Percentiles rank a stretch among this genome's conserved stretches.
Conservation (phyloP, 2,888 invertebrate genomes). For the Teinopalpus imperialis region DNA sequence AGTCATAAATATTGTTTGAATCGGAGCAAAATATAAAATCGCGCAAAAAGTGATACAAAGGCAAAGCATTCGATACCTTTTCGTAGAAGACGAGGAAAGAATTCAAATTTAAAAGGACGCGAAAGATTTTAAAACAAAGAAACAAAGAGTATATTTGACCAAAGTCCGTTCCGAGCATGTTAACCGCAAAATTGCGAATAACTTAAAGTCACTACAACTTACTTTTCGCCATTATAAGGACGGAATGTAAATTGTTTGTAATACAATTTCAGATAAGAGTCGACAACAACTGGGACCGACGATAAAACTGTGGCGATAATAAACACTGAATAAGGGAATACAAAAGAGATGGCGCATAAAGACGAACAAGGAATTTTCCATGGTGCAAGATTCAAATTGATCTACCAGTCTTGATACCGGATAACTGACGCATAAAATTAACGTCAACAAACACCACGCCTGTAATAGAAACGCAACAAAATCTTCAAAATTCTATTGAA, state of each 20-base stretch:
- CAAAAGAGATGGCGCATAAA: conserved; percentile 41
- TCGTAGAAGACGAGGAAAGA: conserved; percentile 78
- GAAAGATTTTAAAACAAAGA: conserved; percentile 67
- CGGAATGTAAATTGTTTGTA: conserved; percentile 25
- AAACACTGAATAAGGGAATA: conserved; percentile 37
- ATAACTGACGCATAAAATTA: conserved; percentile 67
- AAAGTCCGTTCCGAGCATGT: conserved; percentile 44
- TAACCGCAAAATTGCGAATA: conserved; percentile 42
- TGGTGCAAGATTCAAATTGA: conserved; percentile 46
- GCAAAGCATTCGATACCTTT: conserved; percentile 78
- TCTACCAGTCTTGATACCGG: conserved; percentile 63
- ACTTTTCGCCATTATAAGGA: conserved; percentile 23
- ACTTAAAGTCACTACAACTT: conserved; percentile 28
- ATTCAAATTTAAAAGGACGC: conserved; percentile 74
- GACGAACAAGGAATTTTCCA: conserved; percentile 34
- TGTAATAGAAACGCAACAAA: conserved; percentile 72
- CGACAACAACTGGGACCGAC: conserved; percentile 27
- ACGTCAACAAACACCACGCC: conserved; percentile 68
- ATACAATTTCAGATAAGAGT: conserved; percentile 28
- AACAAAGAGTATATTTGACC: conserved; percentile 56
- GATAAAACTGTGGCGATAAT: conserved; percentile 33
- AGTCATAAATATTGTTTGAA: conserved; percentile 69
- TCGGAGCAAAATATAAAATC: conserved; percentile 62
- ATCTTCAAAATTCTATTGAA: conserved; percentile 76
- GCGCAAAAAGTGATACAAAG: conserved; percentile 80